A percentile compares a stretch with the other conserved stretches of the same genome.
Conservation (phyloP, 2,113 vertebrate genomes). For the Fulmarus glacialis region DNA sequence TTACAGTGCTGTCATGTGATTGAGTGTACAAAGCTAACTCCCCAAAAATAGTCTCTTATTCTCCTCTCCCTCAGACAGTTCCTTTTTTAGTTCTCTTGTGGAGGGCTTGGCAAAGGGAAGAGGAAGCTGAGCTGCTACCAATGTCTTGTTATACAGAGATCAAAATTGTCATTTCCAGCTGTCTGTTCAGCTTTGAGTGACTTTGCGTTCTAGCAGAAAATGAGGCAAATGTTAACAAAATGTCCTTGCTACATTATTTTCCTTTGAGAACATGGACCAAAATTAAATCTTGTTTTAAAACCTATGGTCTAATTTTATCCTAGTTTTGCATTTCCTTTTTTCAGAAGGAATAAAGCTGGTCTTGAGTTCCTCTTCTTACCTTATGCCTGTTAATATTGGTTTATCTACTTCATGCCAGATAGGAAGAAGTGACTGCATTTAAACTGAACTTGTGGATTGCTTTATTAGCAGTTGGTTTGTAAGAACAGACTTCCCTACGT, state of each 20-base stretch:
- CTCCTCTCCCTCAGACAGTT: constrained; percentile 8
- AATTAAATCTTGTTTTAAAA: not conserved
- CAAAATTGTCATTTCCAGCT: constrained; percentile 29
- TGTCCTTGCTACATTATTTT: not conserved
- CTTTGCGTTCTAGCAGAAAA: constrained; percentile 4
- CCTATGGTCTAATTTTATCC: not conserved
- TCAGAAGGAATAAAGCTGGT: not conserved
- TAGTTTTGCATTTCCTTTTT: not conserved
- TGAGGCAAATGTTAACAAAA: not conserved
- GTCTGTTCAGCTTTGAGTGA: constrained; percentile 8
- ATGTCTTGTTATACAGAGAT: not conserved
- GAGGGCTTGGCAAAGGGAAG: constrained; percentile 27
- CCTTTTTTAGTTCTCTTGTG: constrained; percentile 30
- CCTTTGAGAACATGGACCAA: not conserved
- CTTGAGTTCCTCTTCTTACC: not conserved
- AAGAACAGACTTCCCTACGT: not conserved
- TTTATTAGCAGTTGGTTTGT: not conserved
- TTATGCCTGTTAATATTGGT: not conserved
- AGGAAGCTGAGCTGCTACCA: constrained; percentile 19
- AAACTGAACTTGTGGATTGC: not conserved
- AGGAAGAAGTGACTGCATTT: not conserved
- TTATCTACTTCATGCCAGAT: not conserved
- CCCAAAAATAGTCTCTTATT: not conserved
- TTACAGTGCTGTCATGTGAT: not conserved
- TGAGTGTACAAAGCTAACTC: not conserved